Conservation (phyloP, 92 coral and sea anemone species). For the Siderastrea siderea region DNA sequence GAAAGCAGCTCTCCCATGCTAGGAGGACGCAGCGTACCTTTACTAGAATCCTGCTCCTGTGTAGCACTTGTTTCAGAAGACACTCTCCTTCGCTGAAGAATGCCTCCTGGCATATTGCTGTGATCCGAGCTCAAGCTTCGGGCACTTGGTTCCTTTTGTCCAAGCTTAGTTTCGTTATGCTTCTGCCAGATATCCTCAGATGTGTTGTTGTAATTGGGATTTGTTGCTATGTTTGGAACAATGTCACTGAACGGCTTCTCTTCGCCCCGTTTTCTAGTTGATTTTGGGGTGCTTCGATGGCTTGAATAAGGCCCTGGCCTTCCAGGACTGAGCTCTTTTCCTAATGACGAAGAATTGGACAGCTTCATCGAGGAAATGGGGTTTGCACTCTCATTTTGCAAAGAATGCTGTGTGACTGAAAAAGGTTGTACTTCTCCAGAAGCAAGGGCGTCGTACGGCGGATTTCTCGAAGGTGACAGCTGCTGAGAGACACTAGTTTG, state of each 20-base stretch:
- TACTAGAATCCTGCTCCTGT: conserved; percentile 6
- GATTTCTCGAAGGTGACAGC: not conserved
- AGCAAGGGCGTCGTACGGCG: not conserved
- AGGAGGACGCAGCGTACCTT: conserved; percentile 58
- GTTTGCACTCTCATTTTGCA: not conserved
- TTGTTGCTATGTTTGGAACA: conserved; percentile 23
- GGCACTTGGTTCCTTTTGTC: not conserved
- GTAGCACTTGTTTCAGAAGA: conserved; percentile 25
- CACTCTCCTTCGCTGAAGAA: conserved; percentile 1
- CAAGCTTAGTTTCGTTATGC: not conserved
- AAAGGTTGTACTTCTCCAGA: not conserved
- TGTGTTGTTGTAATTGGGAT: conserved; percentile 27
- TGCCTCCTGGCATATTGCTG: conserved; percentile 1
- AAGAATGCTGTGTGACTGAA: not conserved
- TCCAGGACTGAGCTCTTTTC: not conserved
- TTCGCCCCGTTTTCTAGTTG: conserved; percentile 12
- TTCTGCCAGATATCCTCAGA: conserved; percentile 28
- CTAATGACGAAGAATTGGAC: not conserved
- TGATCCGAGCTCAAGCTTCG: conserved; percentile 5
- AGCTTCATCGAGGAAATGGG: not conserved
- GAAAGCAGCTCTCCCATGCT: conserved; percentile 81
- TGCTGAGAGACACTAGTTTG: not conserved
- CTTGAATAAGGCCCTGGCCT: conserved; percentile 1
- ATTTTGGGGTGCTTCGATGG: conserved; percentile 2
- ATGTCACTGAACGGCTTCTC: not conserved